Conservation (phyloP, 2,888 invertebrate species). For the Brachypalpus laphriformis region DNA sequence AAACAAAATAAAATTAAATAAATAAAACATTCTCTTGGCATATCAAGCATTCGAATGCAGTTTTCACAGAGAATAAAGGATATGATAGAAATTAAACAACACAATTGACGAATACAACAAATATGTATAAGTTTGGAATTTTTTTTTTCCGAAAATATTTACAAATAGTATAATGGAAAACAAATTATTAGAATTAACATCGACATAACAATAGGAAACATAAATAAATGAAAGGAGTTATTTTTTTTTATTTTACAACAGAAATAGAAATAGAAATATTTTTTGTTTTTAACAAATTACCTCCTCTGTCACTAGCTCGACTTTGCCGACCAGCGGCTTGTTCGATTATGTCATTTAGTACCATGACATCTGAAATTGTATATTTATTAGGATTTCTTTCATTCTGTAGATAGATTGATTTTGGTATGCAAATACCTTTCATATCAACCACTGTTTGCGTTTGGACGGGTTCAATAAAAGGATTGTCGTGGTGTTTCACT, state of each 20-base stretch:
- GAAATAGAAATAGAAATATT: too few species aligned
- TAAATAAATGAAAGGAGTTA: conserved; percentile 42
- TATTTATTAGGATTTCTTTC: too few species aligned
- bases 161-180: conserved; percentile 59
- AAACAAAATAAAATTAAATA: not conserved
- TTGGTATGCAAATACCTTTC: conserved; percentile 90
- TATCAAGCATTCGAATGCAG: conserved; percentile 68
- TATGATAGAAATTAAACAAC: not conserved
- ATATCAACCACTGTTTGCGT: conserved; percentile 96
- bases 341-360: conserved; percentile 97
- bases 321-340: conserved; percentile 96
- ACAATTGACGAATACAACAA: conserved; percentile 21
- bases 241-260: conserved; percentile 54
- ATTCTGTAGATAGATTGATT: too few species aligned
- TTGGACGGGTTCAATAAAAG: conserved; percentile 94
- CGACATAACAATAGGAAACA: conserved; percentile 53
- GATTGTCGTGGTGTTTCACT: conserved; percentile 94
- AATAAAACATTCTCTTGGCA: conserved; percentile 55
- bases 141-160: conserved; percentile 48
- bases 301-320: conserved; percentile 93
- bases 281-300: conserved; percentile 85
- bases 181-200: conserved; percentile 48
- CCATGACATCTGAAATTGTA: conserved; percentile 96
- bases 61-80: conserved; percentile 15
- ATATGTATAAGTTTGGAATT: conserved; percentile 10